Base-by-base conservation (phyloP, 2,797 vertebrate genomes). In the Naso thynnoides region DNA sequence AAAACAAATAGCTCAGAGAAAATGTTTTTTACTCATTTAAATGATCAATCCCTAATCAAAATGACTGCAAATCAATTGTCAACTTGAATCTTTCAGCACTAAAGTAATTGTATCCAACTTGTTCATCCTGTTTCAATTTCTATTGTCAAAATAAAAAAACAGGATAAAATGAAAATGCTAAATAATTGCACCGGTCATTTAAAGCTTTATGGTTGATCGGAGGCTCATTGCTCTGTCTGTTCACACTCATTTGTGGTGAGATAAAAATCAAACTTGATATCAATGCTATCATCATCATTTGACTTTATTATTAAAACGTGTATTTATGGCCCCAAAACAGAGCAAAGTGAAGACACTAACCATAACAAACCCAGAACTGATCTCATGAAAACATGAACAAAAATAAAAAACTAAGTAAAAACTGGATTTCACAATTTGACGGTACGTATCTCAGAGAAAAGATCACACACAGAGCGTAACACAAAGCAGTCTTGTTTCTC, bases 271-370 rank as follows among this genome's bases (percentile, higher is more conserved):
- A 42, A 18, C 36, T 38, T 68, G 60, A 33, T 33, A 33, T 33
- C 31, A 33, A 33, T n/a, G n/a, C n/a, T n/a, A n/a, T 44, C 66
- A 29, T 70, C n/a, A 42, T 73, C 54, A 31, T 62, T 76, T 14
- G 15, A 58, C 75, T 91, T 89, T 89, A 90, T 90, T 90, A 72
- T 55, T 71, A 79, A 81, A 89, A 80, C 79, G 82, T 60, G 24
- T 65, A 72, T 60, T 8, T 54, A 63, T 59, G 70, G n/a, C 26
- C 3, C n/a, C n/a, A 61, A 58, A 15, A 59, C 42, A 73, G 39
- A 58, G 21, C 42, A 54, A 56, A 55, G 58, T 65, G 3, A 29
- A 45, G 53, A 62, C 42, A 62, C 31, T 33, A 38, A 84, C 31
- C 57, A 60, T 66, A 1, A 70, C 15, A 87, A 71, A 73, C 58